Evolutionary conservation across 2,113 vertebrate genomes (phyloP), one percentile per base, ranked within the genome.

Genomic region (Gasterosteus aculeatus): DNA sequence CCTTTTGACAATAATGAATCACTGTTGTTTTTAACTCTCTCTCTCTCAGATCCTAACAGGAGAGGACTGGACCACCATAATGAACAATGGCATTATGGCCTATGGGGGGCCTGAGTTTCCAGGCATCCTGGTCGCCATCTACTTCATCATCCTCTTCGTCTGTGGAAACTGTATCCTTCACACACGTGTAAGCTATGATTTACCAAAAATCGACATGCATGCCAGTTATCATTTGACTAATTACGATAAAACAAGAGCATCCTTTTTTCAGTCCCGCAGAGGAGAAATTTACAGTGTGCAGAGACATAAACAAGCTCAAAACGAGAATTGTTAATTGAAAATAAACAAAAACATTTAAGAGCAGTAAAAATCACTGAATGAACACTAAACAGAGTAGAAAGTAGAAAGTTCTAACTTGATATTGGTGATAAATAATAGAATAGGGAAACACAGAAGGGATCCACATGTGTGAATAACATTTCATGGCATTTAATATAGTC

Each of bases 91-190:
- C 15, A 97, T 99, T 81, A 95, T 98, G 97, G 95, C 98, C 57
- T 96, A 96, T 0, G 97, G 97, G 1, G 98, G 98, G 11, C 97
- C 97, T 0, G 89, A 92, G 35, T 94, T 96, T 69, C 97, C 97
- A 0, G 98, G 98, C 16, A 93, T 99, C 90, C 92, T 97, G 3
- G 97, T 98, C 68, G 93, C 96, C 93, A 95, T 98, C 72, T 99
- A 97, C 82, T 99, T 99, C 78, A 93, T 99, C 89, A 90, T 98
- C 87, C 96, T 99, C 57, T 99, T 95, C 0, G 93, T 98, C 53
- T 96, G 95, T 82, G 98, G 98, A 85, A 98, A 99, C 90, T 99
- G 98, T 98, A 99, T 98, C 97, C 96, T 92, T 87, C 35, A 41
- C 18, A 35, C 7, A 3, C 5, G 18, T 65, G 0, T 22, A 3